Evolutionary conservation across 2,113 vertebrate genomes (phyloP).

Genomic region (Dascyllus trimaculatus): DNA sequence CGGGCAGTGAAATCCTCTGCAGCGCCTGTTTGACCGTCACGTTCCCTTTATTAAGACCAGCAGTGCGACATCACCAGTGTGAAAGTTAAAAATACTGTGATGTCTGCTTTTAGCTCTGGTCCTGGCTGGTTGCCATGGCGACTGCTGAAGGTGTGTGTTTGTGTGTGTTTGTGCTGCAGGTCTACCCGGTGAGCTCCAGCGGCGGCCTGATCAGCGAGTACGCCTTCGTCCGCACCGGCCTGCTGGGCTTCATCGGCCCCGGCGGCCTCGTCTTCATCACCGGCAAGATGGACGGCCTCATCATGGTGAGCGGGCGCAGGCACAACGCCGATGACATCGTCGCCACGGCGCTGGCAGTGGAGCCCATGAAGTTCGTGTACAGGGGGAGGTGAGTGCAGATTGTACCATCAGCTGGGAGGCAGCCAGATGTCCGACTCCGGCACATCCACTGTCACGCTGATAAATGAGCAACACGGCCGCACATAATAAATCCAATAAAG

Average conservation of each 20-base stretch:
- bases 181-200: conserved; percentile 93
- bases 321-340: conserved; percentile 99
- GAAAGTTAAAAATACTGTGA: not conserved
- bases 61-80: not conserved
- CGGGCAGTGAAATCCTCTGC: not conserved
- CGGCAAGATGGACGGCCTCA: conserved; percentile 99
- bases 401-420: too few relatives aligned
- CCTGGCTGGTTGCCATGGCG: conserved; percentile 26
- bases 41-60: not conserved
- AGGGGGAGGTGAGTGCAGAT: conserved; percentile 93
- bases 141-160: not conserved
- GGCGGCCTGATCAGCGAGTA: conserved; percentile 96
- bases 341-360: conserved; percentile 96
- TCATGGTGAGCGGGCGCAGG: conserved; percentile 96
- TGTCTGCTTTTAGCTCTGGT: not conserved
- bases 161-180: conserved; percentile 82
- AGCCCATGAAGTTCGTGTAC: conserved; percentile 99
- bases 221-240: conserved; percentile 94
- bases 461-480: not conserved
- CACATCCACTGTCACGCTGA: conserved; percentile 10
- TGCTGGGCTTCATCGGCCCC: conserved; percentile 96
- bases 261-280: conserved; percentile 97
- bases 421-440: not conserved
- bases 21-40: not conserved
- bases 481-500: conserved; percentile 56